Evolutionary conservation across 1,140 invertebrate species (phyloP), one percentile per base, ranked within the genome.

Genomic region (Pseudomyrmex sp.): DNA sequence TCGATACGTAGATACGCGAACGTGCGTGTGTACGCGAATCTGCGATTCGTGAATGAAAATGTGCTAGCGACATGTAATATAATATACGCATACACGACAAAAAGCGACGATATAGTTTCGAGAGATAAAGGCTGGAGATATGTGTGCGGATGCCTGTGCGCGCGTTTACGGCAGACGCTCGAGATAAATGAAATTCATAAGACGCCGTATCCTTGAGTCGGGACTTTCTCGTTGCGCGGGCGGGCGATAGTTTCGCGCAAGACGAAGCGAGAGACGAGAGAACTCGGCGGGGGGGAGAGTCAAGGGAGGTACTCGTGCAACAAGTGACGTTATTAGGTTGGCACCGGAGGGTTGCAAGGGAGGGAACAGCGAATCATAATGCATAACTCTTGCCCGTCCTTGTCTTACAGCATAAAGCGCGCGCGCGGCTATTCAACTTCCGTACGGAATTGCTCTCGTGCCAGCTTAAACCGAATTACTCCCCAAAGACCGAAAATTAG

Each of bases 251-350:
- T 92, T 91, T 91, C 69, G 84, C 88, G 46, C 58, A 86, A 83
- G 85, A 77, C 35, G 61, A 69, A 77, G 54, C 68, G 65, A 59
- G 61, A 77, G 76, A 52, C 52, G 62, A 35, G 35, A 35, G 35
- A 56, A 65, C 58, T 48, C 54, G 76, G n/a, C 77, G 56, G 59
- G 48, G 80, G 66, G 74, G 73, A 73, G 75, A 73, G 75, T 88
- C 79, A 82, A 68, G 74, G 83, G 83, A 85, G 59, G 74, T 35
- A 35, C 86, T 88, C 74, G 86, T 85, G 92, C 92, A 93, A 93
- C 92, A 93, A 93, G 92, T 93, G 92, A 93, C 92, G 91, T 92
- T 93, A 92, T 93, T 92, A 92, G 90, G 90, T 91, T 89, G 91
- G 83, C 75, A 73, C 73, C 18, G 77, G 74, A 86, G 75, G 77